Evolutionary conservation across 2,113 vertebrate genomes (phyloP).

Genomic region (Ptychochromis oligacanthus): DNA sequence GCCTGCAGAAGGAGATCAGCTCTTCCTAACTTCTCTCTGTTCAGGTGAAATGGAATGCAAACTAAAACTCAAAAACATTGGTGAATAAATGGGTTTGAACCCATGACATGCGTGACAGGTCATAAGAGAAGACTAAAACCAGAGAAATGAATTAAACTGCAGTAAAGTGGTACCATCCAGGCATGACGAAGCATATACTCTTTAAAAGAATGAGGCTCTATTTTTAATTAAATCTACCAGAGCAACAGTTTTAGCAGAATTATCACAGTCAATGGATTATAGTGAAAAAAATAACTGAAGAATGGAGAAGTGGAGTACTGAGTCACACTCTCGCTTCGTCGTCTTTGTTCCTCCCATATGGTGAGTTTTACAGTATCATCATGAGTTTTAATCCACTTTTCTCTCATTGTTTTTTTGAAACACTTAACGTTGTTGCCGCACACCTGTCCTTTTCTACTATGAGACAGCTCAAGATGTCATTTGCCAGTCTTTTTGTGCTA

Average conservation of each 20-base stretch:
- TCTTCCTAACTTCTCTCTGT: neutral
- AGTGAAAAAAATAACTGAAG: neutral
- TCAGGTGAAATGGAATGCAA: neutral
- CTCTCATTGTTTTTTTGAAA: neutral
- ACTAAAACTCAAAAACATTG: neutral
- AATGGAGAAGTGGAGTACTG: neutral
- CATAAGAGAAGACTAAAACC: neutral
- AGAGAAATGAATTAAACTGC: too few relatives aligned
- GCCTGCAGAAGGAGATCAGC: neutral
- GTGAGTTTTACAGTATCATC: conserved; percentile 11
- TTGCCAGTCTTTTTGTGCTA: neutral
- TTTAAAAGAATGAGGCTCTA: neutral
- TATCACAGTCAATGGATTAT: conserved; percentile 4
- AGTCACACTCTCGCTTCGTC: neutral
- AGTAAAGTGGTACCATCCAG: neutral
- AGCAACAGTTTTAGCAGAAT: conserved; percentile 11
- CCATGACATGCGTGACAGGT: neutral
- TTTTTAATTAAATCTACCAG: conserved; percentile 18
- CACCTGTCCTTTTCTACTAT: conserved; percentile 9
- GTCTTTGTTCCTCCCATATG: conserved; percentile 15
- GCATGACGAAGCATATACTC: neutral
- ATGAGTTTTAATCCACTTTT: neutral
- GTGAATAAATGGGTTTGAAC: neutral
- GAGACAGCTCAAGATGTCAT: neutral
- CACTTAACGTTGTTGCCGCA: neutral